A percentile compares a stretch with the other conserved stretches of the same genome.
Conservation (phyloP, 2,113 vertebrate genomes). For the Origma solitaria region DNA sequence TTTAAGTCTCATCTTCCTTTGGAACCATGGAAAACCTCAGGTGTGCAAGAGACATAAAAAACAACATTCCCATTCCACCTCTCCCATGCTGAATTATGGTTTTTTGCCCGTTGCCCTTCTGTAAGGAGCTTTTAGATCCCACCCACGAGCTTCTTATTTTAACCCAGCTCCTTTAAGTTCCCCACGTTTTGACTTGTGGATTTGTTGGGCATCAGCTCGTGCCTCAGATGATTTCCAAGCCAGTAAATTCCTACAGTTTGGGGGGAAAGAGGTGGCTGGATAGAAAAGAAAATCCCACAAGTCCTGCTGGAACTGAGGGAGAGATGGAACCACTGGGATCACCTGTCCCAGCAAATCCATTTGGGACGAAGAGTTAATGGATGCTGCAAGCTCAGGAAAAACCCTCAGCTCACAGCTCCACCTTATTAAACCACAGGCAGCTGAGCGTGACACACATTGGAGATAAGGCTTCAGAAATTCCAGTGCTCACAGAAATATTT, state of each 20-base stretch:
- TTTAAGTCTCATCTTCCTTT: neutral
- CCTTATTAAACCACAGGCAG: neutral
- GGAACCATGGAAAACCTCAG: neutral
- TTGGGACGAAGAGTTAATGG: neutral
- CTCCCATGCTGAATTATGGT: neutral
- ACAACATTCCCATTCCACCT: neutral
- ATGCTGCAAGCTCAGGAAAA: neutral
- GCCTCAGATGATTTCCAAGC: neutral
- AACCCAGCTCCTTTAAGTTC: neutral
- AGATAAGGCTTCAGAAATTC: neutral
- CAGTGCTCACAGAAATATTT: neutral
- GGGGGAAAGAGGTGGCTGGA: neutral
- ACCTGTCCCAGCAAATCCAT: neutral
- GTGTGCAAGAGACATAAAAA: neutral
- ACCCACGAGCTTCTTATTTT: neutral
- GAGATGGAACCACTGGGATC: neutral
- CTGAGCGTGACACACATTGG: neutral
- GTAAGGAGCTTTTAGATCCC: neutral
- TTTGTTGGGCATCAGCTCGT: neutral
- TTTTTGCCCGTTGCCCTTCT: fast-evolving
- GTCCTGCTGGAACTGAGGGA: neutral
- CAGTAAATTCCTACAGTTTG: neutral
- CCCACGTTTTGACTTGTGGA: fast-evolving
- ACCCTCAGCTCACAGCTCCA: neutral
- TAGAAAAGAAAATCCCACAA: neutral